Conservation (phyloP, 1,140 invertebrate species). For the Chrysomallon squamiferum region DNA sequence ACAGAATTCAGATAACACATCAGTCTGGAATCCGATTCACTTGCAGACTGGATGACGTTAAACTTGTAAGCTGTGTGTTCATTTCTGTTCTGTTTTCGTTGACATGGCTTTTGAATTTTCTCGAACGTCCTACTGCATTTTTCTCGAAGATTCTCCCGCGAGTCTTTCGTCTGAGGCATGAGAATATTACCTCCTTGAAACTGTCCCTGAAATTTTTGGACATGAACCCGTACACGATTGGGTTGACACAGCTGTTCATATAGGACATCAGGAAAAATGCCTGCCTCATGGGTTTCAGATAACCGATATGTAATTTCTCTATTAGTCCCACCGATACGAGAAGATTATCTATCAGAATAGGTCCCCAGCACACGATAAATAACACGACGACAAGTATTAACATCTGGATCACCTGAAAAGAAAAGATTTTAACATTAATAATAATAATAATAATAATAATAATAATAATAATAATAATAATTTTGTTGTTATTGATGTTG, state of each 20-base stretch:
- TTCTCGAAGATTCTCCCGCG: neutral
- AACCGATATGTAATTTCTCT: slow-evolving; percentile 65
- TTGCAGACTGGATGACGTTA: too few relatives aligned
- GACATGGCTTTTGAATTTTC: too few relatives aligned
- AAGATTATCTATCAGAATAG: slow-evolving; percentile 58
- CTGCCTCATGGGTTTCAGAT: slow-evolving; percentile 71
- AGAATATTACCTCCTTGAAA: slow-evolving; percentile 60
- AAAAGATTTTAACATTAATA: too few relatives aligned
- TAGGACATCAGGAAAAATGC: slow-evolving; percentile 71
- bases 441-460: too few relatives aligned
- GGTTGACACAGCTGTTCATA: slow-evolving; percentile 75
- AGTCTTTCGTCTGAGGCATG: slow-evolving; percentile 7
- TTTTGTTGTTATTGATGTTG: too few relatives aligned
- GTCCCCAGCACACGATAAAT: slow-evolving; percentile 67
- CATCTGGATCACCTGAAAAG: slow-evolving; percentile 67
- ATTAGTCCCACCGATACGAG: slow-evolving; percentile 68
- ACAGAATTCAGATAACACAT: too few relatives aligned
- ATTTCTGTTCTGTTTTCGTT: too few relatives aligned
- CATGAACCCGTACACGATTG: slow-evolving; percentile 82
- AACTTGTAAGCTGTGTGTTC: too few relatives aligned
- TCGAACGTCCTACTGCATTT: too few relatives aligned
- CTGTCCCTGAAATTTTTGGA: slow-evolving; percentile 79
- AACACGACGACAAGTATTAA: slow-evolving; percentile 64
- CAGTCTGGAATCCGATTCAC: too few relatives aligned
- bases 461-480: too few relatives aligned